Base-by-base conservation (phyloP, 2,888 invertebrate genomes). In the Tinea semifulvella region DNA sequence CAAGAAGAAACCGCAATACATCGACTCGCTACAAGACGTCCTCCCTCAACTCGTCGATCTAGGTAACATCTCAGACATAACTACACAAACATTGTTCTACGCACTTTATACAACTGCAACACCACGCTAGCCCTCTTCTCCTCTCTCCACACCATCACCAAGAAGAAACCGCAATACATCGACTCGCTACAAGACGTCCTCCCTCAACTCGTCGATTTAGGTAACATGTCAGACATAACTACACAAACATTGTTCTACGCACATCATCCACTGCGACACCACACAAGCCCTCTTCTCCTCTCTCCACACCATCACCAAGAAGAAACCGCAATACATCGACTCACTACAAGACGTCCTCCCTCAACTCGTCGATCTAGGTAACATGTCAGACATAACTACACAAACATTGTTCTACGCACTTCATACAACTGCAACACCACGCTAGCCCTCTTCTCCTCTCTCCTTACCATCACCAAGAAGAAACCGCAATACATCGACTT, bases 81-180 rank as follows among this genome's bases (percentile, higher is more conserved):
- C n/a, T n/a, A n/a, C n/a, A n/a, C n/a, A n/a, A n/a, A n/a, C n/a
- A n/a, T n/a, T n/a, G n/a, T n/a, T n/a, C n/a, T n/a, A n/a, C n/a
- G n/a, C n/a, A n/a, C n/a, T n/a, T n/a, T n/a, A n/a, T n/a, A n/a
- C 52, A 68, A 85, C 44, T 79, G 88, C 0, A 91, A 91, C 58
- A 76, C 92, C 16, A 71, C 91, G 28, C 91, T 91, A 56, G 85
- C 84, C 1, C 88, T 91, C 56, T 87, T 90, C 63, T 57, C 71
- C 2, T 65, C 89, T 49, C 69, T 91, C 16, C 77, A 85, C 3
- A 84, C 86, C 46, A 63, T 91, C 47, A 81, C 86, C 42, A 91
- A 87, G 68, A 91, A 89, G 61, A 84, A 83, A 48, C 84, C 86
- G 5, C 65, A 68, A 4, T 66, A 59, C 36, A 43, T 74, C 5